Conservation (phyloP, 53 echinoderm and acorn worm species). For the Paracentrotus lividus region DNA sequence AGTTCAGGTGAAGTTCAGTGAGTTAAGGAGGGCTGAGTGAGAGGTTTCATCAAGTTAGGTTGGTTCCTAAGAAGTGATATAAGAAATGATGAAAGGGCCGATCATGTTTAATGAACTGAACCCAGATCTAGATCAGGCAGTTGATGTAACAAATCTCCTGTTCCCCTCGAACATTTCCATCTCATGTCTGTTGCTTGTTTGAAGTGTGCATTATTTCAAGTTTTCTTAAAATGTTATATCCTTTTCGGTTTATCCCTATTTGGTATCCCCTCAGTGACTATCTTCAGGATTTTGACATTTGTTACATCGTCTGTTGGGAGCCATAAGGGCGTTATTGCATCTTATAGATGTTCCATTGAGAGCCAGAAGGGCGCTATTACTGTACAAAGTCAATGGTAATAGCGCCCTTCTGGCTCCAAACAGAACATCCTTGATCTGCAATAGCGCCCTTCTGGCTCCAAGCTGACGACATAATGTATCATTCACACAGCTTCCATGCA, state of each 20-base stretch:
- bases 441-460: too few relatives aligned
- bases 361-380: too few relatives aligned
- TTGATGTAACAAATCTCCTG: slow-evolving; percentile 56
- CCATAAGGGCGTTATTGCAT: too few relatives aligned
- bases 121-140: slow-evolving; percentile 54
- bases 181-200: neutral
- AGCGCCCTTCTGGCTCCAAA: too few relatives aligned
- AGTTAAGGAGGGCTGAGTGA: slow-evolving; percentile 43
- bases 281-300: neutral
- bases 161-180: neutral
- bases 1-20: slow-evolving; percentile 44
- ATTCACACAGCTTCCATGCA: neutral
- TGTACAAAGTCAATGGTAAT: too few relatives aligned
- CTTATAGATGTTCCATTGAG: too few relatives aligned
- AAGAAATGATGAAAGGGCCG: slow-evolving; percentile 31
- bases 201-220: neutral
- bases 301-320: neutral
- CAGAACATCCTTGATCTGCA: too few relatives aligned
- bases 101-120: slow-evolving; percentile 55
- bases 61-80: neutral
- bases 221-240: neutral
- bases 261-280: neutral
- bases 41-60: slow-evolving; percentile 31
- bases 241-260: neutral
- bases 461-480: too few relatives aligned